A percentile compares a stretch with the other conserved stretches of the same genome.
These are phyloP conservation scores for Anguilla japonica DNA, from an alignment of 2,113 vertebrate species.

Conservation along the genomic window DNA sequence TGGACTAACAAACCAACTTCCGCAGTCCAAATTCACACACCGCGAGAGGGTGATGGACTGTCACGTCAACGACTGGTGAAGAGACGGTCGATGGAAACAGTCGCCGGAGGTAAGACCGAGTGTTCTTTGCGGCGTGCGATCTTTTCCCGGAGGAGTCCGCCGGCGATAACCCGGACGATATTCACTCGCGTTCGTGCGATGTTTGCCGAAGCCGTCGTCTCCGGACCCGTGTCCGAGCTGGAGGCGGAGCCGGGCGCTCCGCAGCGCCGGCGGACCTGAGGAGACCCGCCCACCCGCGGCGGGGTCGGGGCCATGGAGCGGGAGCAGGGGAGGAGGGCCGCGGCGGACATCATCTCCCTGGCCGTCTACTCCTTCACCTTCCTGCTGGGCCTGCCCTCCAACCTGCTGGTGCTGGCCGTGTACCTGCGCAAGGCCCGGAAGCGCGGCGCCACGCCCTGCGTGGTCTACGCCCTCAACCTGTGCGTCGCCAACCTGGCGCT, in stretches of 20 bases:
- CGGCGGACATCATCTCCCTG: conserved; percentile 52
- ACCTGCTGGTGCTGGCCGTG: conserved; percentile 68
- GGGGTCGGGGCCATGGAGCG: conserved; percentile 11
- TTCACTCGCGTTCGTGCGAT: background rate
- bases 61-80: background rate
- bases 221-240: background rate
- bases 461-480: conserved; percentile 77
- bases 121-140: background rate
- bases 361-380: conserved; percentile 68
- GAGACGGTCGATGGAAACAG: background rate
- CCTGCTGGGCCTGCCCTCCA: conserved; percentile 72
- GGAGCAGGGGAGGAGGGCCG: background rate
- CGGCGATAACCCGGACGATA: background rate
- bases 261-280: background rate
- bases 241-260: background rate
- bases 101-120: background rate
- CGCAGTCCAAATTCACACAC: background rate
- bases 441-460: conserved; percentile 70
- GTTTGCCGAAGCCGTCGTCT: background rate
- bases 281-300: background rate
- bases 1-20: background rate
- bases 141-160: background rate
- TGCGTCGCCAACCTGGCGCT: conserved; percentile 73
- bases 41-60: background rate
- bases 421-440: conserved; percentile 70